Base-by-base conservation (phyloP, 2,113 vertebrate species). In the Romanogobio albipinnatus region DNA sequence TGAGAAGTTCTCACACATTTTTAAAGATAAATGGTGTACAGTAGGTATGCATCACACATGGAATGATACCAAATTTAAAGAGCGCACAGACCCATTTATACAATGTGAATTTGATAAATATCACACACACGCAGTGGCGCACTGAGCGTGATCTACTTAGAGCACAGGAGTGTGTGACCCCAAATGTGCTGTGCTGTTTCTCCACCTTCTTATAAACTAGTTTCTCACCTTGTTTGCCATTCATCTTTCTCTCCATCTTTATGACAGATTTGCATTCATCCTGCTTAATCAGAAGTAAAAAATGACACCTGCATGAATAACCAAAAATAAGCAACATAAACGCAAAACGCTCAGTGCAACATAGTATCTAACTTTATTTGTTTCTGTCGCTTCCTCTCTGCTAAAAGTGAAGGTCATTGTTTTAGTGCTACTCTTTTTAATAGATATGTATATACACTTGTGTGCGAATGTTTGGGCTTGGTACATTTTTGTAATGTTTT, bases 181-280 rank as follows among this genome's bases (percentile, higher is more conserved):
- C 73, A 71, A 80, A 78, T 53, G 22, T 47, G 84, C 83, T 78
- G 73, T 59, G 45, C 83, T 85, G 53, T 82, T 82, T 58, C 78
- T 85, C 39, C 49, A 61, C 33, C 66, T 49, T 85, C 33, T 73
- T 76, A 24, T 71, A 85, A 85, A 73, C 75, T 77, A 85, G 73
- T 78, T 78, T 71, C 66, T 8, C 73, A 51, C 64, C 73, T 77
- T 56, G 15, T 84, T 58, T 78, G 59, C 74, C 68, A 71, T 74
- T 81, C 39, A 53, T 76, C 83, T 82, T 14, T 80, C 76, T 66
- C 76, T 70, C 17, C 26, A 64, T 83, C 64, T 62, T 86, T 24
- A 74, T 64, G 24, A 73, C 29, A 47, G 71, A 56, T 74, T 33
- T 39, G 51, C 58, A 49, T 75, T 47, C 24, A 33, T 80, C 13